These are phyloP conservation scores for Nesogale talazaci DNA, from an alignment of 2,113 vertebrate genomes.

Conservation along the genomic window DNA sequence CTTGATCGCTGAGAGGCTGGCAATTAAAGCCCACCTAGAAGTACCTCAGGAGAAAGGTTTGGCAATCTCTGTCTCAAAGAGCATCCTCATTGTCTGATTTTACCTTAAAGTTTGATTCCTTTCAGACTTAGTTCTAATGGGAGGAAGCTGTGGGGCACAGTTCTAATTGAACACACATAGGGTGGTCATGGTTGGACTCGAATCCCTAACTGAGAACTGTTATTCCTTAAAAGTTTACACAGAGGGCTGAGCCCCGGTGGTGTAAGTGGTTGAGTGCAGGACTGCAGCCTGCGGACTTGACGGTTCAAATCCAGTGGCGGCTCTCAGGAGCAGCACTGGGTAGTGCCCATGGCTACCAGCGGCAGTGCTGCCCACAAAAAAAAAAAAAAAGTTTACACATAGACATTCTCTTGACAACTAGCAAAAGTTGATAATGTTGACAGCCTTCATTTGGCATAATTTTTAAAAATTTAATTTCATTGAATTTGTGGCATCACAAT, in stretches of 20 bases:
- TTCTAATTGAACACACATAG: background rate
- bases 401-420: conserved; percentile 14
- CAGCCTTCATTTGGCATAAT: background rate
- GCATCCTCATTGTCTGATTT: background rate
- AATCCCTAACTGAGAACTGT: background rate
- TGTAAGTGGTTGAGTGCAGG: too few species aligned
- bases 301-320: too few species aligned
- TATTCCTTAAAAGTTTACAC: background rate
- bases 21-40: background rate
- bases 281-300: too few species aligned
- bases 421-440: conserved; percentile 26
- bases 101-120: too few species aligned
- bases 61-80: background rate
- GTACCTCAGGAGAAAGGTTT: background rate
- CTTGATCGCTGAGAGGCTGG: background rate
- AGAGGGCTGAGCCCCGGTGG: too few species aligned
- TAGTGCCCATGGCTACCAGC: too few species aligned
- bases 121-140: too few species aligned
- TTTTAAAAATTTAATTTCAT: conserved; percentile 17
- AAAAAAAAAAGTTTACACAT: too few species aligned
- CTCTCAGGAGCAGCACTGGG: too few species aligned
- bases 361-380: too few species aligned
- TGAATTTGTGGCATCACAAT: conserved; percentile 27
- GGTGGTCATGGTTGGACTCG: background rate
- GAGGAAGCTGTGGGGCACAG: background rate